Evolutionary conservation across 2,797 vertebrate genomes (phyloP), one percentile per base, ranked within the genome.

Genomic region (Spondyliosoma cantharus): DNA sequence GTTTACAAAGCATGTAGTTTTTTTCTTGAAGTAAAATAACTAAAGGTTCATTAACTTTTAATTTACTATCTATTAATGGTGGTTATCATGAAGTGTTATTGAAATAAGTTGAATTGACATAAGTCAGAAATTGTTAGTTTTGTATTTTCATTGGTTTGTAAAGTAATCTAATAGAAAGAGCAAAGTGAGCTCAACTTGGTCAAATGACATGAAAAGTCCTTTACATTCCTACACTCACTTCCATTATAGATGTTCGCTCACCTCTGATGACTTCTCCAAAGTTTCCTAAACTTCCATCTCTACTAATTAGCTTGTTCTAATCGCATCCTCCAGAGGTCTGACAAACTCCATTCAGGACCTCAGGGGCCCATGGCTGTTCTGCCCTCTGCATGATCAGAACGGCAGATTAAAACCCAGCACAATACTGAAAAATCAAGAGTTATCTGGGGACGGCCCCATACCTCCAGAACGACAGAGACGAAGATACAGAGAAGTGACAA

Each of bases 281-380:
- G 82, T 89, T 90, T 89, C 91, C 84, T 84, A 89, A 90, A 86
- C 75, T 86, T 80, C 50, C 43, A 50, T 83, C 76, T 52, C 54
- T 82, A 88, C 89, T 94, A 95, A 96, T 96, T 94, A 95, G 91
- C 84, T 87, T 85, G 88, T 81, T 67, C 80, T 93, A 94, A 95
- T 93, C 90, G 84, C 82, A 84, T 92, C 86, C 83, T 93, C 91
- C 65, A 75, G 86, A 80, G 74, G 80, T 74, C 87, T 89, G 93
- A 85, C 76, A 89, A 93, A 86, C 88, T 77, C 87, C 84, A 87
- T 84, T 89, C 75, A 45, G 84, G 91, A 88, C 89, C 90, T 87
- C 71, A 61, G 87, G 45, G 76, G 61, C 83, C 85, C 89, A 71
- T 86, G 90, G 92, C 88, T 92, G 85, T 89, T 81, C 83, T 84